Percentiles rank a stretch among this genome's conserved stretches.
Evolutionary conservation across 2,797 vertebrate genomes (phyloP).

Genomic region (Helostoma temminkii): DNA sequence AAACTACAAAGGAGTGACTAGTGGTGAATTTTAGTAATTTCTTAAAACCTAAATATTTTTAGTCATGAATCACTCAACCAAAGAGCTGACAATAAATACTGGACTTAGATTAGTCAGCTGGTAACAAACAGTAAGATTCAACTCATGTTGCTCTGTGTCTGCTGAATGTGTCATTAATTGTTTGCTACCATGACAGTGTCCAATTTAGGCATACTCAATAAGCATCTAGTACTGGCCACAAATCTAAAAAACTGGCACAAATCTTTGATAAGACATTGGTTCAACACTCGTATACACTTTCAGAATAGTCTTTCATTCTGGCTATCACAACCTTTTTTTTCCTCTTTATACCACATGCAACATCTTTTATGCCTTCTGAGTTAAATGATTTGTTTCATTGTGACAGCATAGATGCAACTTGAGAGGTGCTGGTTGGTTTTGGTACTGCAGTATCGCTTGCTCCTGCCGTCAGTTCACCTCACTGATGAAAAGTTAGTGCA

Average conservation of each 20-base stretch:
- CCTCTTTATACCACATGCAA: slow-evolving; percentile 40
- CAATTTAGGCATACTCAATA: slow-evolving; percentile 15
- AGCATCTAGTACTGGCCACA: neutral
- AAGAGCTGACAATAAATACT: neutral
- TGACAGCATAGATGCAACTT: slow-evolving; percentile 31
- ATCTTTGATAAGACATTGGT: slow-evolving; percentile 41
- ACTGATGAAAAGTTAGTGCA: slow-evolving; percentile 68
- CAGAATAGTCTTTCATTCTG: slow-evolving; percentile 25
- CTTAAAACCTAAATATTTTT: neutral
- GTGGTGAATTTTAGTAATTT: neutral
- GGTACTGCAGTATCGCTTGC: slow-evolving; percentile 39
- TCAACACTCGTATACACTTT: slow-evolving; percentile 31
- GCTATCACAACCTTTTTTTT: slow-evolving; percentile 7
- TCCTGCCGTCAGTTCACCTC: slow-evolving; percentile 43
- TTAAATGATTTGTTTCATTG: slow-evolving; percentile 36
- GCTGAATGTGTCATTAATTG: neutral
- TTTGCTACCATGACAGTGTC: neutral
- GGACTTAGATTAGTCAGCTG: neutral
- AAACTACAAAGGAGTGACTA: neutral
- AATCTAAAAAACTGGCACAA: slow-evolving; percentile 31
- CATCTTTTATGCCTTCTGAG: slow-evolving; percentile 21
- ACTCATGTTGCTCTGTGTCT: neutral
- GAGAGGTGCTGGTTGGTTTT: slow-evolving; percentile 49
- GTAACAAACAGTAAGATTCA: neutral
- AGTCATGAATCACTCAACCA: neutral